Base-by-base conservation (phyloP, 2,888 invertebrate species). In the Diabrotica balteata region DNA sequence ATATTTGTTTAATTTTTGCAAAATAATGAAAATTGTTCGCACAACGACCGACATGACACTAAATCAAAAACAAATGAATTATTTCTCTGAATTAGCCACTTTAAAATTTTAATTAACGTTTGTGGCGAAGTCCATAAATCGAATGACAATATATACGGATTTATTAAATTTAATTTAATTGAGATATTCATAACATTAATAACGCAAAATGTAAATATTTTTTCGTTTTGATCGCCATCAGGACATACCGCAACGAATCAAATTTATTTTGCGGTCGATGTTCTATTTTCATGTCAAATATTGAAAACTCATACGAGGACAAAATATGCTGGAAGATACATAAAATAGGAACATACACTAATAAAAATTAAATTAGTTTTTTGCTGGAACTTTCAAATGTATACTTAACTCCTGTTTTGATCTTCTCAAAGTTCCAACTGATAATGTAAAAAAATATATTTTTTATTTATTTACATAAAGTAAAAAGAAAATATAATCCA, bases 81-180 rank as follows among this genome's bases (percentile, higher is more conserved):
- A 66, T 66, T 66, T 55, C 47, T n/a, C 47, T 49, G 59, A 59
- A 67, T 63, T 67, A 65, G 59, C 67, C 58, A 66, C 66, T 69
- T 64, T 68, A 71, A 70, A 72, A 77, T 74, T 77, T 77, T 76
- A 75, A 74, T 75, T 73, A 75, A 74, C 75, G 73, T 63, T 73
- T 75, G 77, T 67, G 74, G 73, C 68, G 32, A 52, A 43, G 58
- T 57, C 58, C 62, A 70, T 74, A 73, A 75, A 75, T 76, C 75
- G 73, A 72, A 68, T 69, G 72, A 72, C 70, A 63, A 69, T 67
- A 55, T 67, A 45, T 51, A 46, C 57, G 67, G 68, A 67, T 67
- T 67, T 64, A 68, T 72, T 72, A 69, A 72, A 73, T 73, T 70
- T 67, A 72, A 71, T 59, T 72, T 72, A 72, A 72, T 73, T 69